These are phyloP conservation scores for Brachionus manjavacas DNA, from an alignment of 1,140 invertebrate species.

Conservation along the genomic window DNA sequence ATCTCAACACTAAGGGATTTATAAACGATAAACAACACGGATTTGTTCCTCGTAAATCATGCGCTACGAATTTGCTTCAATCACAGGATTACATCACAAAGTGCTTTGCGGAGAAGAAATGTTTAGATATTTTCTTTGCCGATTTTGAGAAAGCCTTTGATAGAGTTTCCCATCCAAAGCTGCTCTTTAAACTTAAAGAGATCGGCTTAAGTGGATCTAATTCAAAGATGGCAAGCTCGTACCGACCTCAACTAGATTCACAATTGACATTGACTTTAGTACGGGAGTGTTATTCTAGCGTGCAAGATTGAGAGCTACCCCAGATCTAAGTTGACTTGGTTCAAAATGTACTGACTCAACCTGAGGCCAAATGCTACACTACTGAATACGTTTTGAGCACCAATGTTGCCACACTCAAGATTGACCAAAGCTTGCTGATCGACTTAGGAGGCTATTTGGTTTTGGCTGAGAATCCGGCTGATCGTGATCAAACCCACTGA, in stretches of 20 bases:
- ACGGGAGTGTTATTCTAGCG: constrained; percentile 63
- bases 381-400: constrained; percentile 7
- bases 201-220: constrained; percentile 92
- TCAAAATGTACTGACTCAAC: not conserved
- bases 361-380: not conserved
- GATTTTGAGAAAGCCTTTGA: no score
- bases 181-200: no score
- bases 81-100: no score
- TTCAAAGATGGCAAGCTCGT: constrained; percentile 71
- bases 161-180: no score
- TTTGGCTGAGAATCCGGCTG: constrained; percentile 52
- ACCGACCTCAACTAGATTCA: constrained; percentile 44
- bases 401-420: constrained; percentile 62
- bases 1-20: no score
- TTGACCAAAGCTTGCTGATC: constrained; percentile 73
- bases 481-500: constrained; percentile 53
- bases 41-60: no score
- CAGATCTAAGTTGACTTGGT: constrained; percentile 28
- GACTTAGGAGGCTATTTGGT: constrained; percentile 70
- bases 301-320: constrained; percentile 39
- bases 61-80: no score
- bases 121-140: no score
- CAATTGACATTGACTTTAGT: constrained; percentile 78
- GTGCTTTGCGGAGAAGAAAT: no score
- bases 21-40: no score